Base-by-base conservation (phyloP, 2,797 vertebrate species). In the Neomorphus geoffroyi region DNA sequence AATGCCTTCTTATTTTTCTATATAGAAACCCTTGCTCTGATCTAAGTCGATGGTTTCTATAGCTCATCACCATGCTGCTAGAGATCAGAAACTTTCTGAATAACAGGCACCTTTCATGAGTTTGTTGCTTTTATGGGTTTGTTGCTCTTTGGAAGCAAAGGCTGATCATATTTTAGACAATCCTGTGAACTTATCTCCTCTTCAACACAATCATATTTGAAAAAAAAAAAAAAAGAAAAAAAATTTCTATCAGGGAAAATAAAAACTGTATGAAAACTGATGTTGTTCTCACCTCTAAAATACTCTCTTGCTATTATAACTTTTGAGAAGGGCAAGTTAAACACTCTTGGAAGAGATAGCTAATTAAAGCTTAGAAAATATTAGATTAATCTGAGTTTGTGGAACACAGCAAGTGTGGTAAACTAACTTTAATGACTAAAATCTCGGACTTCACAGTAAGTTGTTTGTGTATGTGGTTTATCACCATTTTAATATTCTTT, bases 401-500 rank as follows among this genome's bases (percentile, higher is more conserved):
- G 73, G 94, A 80, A 82, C 91, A 86, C 50, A 88, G 67, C 92
- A 93, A 88, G 57, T 75, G 79, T 65, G 32, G 81, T 78, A 92
- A 95, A 77, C 43, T 83, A 85, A 90, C 86, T 86, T 83, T 92
- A 96, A 86, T 56, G 60, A 95, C 45, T 61, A 95, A 72, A 88
- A 94, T 65, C 82, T 84, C 62, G 79, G 56, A 67, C 77, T 96
- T 95, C 84, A 50, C 74, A 79, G 66, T 46, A 85, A 95, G 80
- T 84, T 94, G 72, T 92, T 57, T 73, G 27, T 90, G 70, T 88
- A 37, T 93, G 85, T 94, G 81, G 66, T 92, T 97, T 95, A 96
- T 94, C 92, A 92, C 39, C 57, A 64, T 91, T 93, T 96, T 96
- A 90, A 90, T 91, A 93, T 92, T 95, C 58, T 94, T 97, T 96